These are phyloP conservation scores for Copsychus sechellarum DNA, from an alignment of 2,113 vertebrate genomes.

Conservation along the genomic window DNA sequence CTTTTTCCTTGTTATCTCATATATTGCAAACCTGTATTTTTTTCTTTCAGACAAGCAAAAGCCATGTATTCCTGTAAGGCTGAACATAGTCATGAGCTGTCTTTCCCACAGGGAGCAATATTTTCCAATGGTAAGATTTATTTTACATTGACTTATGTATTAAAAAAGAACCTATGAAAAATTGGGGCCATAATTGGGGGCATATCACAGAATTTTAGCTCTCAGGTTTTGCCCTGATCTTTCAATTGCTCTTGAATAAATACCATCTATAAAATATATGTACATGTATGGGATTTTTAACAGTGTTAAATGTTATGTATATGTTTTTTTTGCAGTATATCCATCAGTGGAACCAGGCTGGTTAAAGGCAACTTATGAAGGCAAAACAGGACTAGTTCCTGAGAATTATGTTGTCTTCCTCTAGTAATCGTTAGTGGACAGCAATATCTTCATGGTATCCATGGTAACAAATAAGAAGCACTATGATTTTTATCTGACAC, in stretches of 20 bases:
- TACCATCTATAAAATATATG: background rate
- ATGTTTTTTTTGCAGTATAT: constrained; percentile 78
- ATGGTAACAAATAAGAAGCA: constrained; percentile 82
- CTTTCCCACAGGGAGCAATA: constrained; percentile 93
- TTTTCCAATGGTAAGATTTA: constrained; percentile 88
- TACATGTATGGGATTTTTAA: background rate
- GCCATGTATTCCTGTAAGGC: constrained; percentile 97
- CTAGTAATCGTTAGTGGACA: constrained; percentile 74
- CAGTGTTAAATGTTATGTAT: background rate
- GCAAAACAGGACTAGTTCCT: constrained; percentile 91
- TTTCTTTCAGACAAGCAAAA: constrained; percentile 86
- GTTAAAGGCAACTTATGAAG: constrained; percentile 93
- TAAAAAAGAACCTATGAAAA: background rate
- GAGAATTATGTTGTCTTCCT: constrained; percentile 95
- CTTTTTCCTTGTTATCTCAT: background rate
- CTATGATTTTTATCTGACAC: constrained; percentile 79
- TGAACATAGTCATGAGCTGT: constrained; percentile 95
- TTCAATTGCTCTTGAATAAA: background rate
- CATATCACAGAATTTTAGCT: background rate
- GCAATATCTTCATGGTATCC: constrained; percentile 91
- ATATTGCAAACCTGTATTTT: background rate
- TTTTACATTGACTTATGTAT: background rate
- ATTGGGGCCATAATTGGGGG: background rate
- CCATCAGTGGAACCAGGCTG: constrained; percentile 93
- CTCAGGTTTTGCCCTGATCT: background rate